phyloP scores from a whole-genome alignment of 2,888 invertebrate genomes.

The Amblyjoppa proteus region DNA sequence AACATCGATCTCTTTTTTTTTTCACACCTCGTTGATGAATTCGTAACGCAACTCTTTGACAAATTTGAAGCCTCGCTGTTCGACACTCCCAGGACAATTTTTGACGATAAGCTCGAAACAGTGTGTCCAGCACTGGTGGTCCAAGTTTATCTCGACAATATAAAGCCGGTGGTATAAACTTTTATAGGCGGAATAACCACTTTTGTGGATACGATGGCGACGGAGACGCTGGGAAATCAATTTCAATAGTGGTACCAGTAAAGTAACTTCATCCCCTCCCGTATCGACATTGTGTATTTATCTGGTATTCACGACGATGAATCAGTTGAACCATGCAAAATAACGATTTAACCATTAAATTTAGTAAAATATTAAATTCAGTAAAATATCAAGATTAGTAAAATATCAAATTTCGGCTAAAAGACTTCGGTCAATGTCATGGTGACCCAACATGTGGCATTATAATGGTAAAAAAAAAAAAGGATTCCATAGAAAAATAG shows the following conservation, averaged over 20 bases:
- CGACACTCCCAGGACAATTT: background rate
- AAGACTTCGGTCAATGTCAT: no score
- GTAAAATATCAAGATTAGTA: no score
- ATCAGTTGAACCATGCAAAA: no score
- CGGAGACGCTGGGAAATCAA: constrained; percentile 75
- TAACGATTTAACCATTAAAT: no score
- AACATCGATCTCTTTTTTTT: no score
- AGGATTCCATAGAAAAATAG: no score
- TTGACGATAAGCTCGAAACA: background rate
- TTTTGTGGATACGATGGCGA: constrained; percentile 18
- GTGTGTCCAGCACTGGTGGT: background rate
- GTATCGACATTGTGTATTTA: constrained; percentile 40
- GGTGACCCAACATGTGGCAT: no score
- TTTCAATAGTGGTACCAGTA: constrained; percentile 75
- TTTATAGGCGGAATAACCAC: no score
- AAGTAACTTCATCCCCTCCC: constrained; percentile 77
- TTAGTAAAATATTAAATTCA: no score
- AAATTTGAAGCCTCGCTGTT: background rate
- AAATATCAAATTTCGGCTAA: no score
- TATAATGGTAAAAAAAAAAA: no score
- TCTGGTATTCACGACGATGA: background rate
- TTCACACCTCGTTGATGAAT: background rate
- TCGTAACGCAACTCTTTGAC: background rate
- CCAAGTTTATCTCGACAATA: constrained; percentile 52
- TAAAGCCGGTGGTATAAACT: constrained; percentile 46